These are phyloP conservation scores for Fulica atra DNA, from an alignment of 2,113 vertebrate species.

Conservation along the genomic window DNA sequence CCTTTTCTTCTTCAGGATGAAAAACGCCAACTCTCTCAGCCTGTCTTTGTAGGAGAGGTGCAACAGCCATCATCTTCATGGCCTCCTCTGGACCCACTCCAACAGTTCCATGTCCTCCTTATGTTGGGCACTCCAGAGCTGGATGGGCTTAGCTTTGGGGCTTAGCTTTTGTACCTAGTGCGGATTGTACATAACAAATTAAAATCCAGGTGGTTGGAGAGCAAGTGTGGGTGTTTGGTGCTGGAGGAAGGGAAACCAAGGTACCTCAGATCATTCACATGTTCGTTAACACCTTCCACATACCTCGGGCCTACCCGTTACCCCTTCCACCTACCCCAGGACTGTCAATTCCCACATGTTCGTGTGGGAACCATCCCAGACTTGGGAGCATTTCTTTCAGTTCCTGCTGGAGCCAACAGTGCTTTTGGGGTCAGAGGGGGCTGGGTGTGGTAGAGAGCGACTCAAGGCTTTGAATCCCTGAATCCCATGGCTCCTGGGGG, in stretches of 20 bases:
- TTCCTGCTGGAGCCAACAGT: neutral
- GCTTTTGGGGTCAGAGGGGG: neutral
- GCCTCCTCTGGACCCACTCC: too few relatives aligned
- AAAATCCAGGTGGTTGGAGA: neutral
- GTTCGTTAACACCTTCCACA: too few relatives aligned
- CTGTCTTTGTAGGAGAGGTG: too few relatives aligned
- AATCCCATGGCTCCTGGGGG: neutral
- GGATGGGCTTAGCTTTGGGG: too few relatives aligned
- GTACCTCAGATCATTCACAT: rapidly evolving
- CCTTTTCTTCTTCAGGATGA: too few relatives aligned
- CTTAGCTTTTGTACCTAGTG: neutral
- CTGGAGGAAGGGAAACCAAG: neutral
- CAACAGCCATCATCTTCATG: too few relatives aligned
- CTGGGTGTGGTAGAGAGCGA: neutral
- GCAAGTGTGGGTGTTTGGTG: neutral
- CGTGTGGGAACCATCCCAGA: neutral
- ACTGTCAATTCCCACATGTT: too few relatives aligned
- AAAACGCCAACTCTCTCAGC: too few relatives aligned
- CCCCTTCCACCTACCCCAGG: too few relatives aligned
- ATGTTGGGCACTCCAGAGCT: too few relatives aligned
- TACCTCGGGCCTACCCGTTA: too few relatives aligned
- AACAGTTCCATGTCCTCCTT: too few relatives aligned
- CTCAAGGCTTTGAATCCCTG: neutral
- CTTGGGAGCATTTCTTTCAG: rapidly evolving
- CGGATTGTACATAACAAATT: neutral